Evolutionary conservation across 1,140 invertebrate species (phyloP).

Genomic region (Odontomachus brunneus): DNA sequence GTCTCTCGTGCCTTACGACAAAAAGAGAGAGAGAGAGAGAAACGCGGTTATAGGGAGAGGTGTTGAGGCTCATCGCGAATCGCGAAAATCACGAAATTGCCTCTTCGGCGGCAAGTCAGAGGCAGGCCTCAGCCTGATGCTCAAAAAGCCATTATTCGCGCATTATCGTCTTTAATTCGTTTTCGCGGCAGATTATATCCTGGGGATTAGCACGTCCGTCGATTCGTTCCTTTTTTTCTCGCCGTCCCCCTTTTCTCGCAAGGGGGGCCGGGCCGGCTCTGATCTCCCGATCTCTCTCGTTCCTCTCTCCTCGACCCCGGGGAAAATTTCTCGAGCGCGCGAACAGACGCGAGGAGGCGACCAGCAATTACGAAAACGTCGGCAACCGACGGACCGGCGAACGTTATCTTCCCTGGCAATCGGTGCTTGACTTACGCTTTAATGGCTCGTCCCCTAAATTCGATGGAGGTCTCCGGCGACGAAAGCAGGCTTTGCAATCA

Average conservation of each 20-base stretch:
- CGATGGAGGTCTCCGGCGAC: neutral
- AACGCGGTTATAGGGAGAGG: neutral
- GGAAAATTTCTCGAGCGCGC: slow-evolving; percentile 38
- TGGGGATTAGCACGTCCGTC: slow-evolving; percentile 65
- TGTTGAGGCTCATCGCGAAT: slow-evolving; percentile 39
- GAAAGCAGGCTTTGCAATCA: slow-evolving; percentile 41
- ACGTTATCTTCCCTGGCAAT: slow-evolving; percentile 63
- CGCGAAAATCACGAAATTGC: slow-evolving; percentile 73
- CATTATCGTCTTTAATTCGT: slow-evolving; percentile 78
- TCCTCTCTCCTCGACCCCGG: too few relatives aligned
- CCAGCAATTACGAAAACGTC: slow-evolving; percentile 70
- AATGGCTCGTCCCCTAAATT: slow-evolving; percentile 62
- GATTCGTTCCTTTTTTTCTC: slow-evolving; percentile 38
- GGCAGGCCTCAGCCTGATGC: slow-evolving; percentile 66
- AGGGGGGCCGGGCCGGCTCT: slow-evolving; percentile 30
- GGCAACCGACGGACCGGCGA: slow-evolving; percentile 55
- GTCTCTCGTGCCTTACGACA: slow-evolving; percentile 8
- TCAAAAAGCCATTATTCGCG: slow-evolving; percentile 77
- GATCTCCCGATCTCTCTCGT: slow-evolving; percentile 64
- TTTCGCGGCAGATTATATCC: slow-evolving; percentile 68
- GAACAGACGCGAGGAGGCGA: slow-evolving; percentile 5
- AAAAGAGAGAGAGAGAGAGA: neutral
- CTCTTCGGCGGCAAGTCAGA: slow-evolving; percentile 75
- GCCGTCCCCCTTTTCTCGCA: slow-evolving; percentile 8
- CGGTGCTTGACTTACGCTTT: slow-evolving; percentile 58